Base-by-base conservation (phyloP, 2,888 invertebrate genomes). In the Drosophila mimica region DNA sequence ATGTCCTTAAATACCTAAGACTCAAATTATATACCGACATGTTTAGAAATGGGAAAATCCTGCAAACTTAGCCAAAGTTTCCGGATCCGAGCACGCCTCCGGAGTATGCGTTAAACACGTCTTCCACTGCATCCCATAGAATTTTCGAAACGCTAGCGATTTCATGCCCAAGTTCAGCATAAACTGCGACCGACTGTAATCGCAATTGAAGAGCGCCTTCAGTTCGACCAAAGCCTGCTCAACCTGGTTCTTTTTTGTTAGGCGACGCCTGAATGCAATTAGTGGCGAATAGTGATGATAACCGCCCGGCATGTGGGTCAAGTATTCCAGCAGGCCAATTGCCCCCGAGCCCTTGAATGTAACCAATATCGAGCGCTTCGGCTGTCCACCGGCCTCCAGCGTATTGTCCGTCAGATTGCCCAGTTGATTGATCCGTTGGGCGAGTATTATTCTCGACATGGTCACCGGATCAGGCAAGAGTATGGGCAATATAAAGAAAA, bases 21-120 rank as follows among this genome's bases (percentile, higher is more conserved):
- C 68, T 65, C 70, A 86, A 28, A 15, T 89, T 78, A 33, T 88
- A 89, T 7, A 89, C 83, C 0, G 86, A 85, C 90, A 88, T 89
- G 63, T 89, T 86, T 7, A 86, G 61, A 7, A 88, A 86, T 11
- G 86, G 90, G 43, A 68, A 70, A 3, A 86, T 38, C 20, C 53
- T 88, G 51, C 86, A 86, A 8, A 88, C 25, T 58, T 28, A 1
- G 82, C 54, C 34, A 86, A 31, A 0, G 57, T 66, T 2, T 74
- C 51, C 4, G 56, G 51, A 25, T 80, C 40, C 64, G 85, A 84
- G 52, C 86, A 89, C 2, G 58, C 49, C 0, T 70, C 64, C 13
- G 46, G 20, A 0, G 66, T 31, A 52, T 82, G 69, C 0, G 57
- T 49, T 15, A 49, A 8, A 20, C 90, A 88, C 4, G 68, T 70